These are phyloP conservation scores for Bos indicus DNA, from an alignment of 2,113 vertebrate genomes.

Conservation along the genomic window DNA sequence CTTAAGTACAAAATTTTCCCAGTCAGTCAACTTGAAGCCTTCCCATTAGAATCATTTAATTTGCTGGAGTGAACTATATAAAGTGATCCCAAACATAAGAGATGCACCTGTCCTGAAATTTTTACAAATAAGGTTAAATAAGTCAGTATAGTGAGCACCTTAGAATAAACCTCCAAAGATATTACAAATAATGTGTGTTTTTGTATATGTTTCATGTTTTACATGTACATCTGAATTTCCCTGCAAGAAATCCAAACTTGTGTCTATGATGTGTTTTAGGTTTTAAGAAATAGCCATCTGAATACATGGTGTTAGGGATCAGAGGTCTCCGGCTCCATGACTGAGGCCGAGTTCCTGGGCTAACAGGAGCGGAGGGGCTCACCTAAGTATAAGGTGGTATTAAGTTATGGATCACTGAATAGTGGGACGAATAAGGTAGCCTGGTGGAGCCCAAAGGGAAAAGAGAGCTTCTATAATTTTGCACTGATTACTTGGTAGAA, in stretches of 20 bases:
- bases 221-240: background rate
- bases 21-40: background rate
- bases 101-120: background rate
- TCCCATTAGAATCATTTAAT: background rate
- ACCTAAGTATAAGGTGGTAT: background rate
- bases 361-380: background rate
- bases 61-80: background rate
- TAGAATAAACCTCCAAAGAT: background rate
- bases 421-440: background rate
- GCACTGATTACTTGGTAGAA: slow-evolving; percentile 47
- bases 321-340: background rate
- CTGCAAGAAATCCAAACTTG: background rate
- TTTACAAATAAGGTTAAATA: background rate
- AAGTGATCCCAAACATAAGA: background rate
- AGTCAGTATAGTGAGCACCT: background rate
- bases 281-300: background rate
- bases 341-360: background rate
- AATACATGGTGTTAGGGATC: background rate
- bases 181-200: background rate
- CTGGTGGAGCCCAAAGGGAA: slow-evolving; percentile 13
- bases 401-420: background rate
- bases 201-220: background rate
- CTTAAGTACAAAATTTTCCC: background rate
- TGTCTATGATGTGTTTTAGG: background rate
- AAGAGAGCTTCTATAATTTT: slow-evolving; percentile 41